These are phyloP conservation scores for Oryzias melastigma DNA, from an alignment of 2,113 vertebrate genomes.

Conservation along the genomic window DNA sequence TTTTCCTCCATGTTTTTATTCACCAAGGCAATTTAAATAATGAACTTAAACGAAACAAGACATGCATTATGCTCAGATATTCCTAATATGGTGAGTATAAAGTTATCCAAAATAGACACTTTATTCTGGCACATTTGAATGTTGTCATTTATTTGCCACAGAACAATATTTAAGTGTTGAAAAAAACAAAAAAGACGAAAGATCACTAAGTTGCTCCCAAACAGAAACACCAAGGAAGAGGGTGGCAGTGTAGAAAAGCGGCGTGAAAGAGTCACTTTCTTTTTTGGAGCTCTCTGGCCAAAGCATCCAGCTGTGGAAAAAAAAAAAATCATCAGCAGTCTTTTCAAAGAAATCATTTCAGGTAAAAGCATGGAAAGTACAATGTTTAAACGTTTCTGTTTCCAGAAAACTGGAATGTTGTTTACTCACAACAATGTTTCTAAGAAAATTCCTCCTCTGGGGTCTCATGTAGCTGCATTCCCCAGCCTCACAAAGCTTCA, in stretches of 20 bases:
- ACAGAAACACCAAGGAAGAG: constrained; percentile 18
- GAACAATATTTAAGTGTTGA: constrained; percentile 14
- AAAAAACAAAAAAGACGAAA: constrained; percentile 10
- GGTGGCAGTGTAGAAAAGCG: constrained; percentile 33
- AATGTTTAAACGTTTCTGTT: not conserved
- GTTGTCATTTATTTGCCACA: constrained; percentile 20
- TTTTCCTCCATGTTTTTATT: no score
- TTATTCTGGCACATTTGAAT: constrained; percentile 64
- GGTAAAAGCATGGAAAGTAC: no score
- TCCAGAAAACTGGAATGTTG: not conserved
- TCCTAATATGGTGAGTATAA: constrained; percentile 5
- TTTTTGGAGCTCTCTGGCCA: constrained; percentile 80
- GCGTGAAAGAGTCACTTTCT: constrained; percentile 68
- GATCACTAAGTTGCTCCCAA: constrained; percentile 3
- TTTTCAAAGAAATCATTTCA: not conserved
- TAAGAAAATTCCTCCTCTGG: constrained; percentile 71
- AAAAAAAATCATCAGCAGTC: constrained; percentile 8
- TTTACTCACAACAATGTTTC: constrained; percentile 77
- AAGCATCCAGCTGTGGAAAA: constrained; percentile 73
- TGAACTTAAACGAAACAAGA: no score
- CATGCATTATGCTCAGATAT: no score
- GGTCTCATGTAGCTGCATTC: constrained; percentile 80
- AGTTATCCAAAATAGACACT: constrained; percentile 71
- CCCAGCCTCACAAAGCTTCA: constrained; percentile 74
- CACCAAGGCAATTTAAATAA: no score